phyloP scores from a whole-genome alignment of 2,888 invertebrate species.

The Macaria notata region DNA sequence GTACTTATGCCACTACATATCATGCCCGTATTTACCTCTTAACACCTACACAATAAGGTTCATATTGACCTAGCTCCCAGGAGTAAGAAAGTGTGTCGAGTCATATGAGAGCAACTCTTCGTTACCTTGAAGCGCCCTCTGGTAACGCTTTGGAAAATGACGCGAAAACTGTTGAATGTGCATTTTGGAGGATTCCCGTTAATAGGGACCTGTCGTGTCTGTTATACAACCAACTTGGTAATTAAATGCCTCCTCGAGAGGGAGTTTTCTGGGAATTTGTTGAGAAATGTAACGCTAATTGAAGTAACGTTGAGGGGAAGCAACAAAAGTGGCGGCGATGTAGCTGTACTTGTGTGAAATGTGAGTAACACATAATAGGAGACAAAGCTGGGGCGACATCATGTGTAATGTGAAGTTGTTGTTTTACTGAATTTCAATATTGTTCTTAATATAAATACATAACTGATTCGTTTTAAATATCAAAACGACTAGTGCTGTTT shows the following conservation, averaged over 20 bases:
- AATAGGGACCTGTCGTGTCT: conserved; percentile 8
- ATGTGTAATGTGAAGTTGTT: too few species aligned
- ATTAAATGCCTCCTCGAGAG: conserved; percentile 5
- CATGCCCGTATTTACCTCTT: background rate
- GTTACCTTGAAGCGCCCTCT: conserved; percentile 43
- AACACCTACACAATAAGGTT: background rate
- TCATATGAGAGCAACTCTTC: conserved; percentile 44
- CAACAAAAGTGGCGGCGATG: too few species aligned
- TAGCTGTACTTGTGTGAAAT: too few species aligned
- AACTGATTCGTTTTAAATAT: too few species aligned
- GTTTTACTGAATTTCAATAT: too few species aligned
- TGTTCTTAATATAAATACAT: too few species aligned
- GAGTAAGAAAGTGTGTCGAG: conserved; percentile 8
- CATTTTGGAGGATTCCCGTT: conserved; percentile 38
- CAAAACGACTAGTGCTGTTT: too few species aligned
- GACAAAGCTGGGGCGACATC: too few species aligned
- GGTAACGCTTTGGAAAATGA: conserved; percentile 41
- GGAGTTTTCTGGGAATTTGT: too few species aligned
- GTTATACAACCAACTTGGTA: conserved; percentile 14
- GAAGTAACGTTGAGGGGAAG: too few species aligned
- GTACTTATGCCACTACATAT: conserved; percentile 24
- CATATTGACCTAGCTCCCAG: background rate
- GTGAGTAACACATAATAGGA: too few species aligned
- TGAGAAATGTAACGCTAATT: too few species aligned
- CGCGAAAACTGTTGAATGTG: conserved; percentile 51